Percentiles rank a stretch among this genome's conserved stretches.
phyloP scores from a whole-genome alignment of 2,797 vertebrate genomes.

The Brotogeris chrysoptera region DNA sequence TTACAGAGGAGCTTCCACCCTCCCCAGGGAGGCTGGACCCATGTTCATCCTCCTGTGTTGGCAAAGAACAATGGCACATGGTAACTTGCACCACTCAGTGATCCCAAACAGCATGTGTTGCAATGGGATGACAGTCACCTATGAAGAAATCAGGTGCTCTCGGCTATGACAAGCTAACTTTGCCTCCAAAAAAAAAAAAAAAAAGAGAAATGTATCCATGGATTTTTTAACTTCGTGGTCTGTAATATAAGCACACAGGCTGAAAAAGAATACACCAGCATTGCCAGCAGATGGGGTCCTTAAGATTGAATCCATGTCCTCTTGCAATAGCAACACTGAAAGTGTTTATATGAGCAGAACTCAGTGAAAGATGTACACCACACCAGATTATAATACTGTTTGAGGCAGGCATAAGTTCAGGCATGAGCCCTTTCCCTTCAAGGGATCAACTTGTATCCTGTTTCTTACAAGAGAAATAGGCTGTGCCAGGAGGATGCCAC shows the following conservation, averaged over 20 bases:
- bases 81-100: fast-evolving
- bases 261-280: neutral
- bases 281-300: conserved; percentile 26
- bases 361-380: fast-evolving
- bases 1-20: neutral
- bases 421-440: neutral
- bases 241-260: neutral
- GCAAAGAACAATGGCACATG: neutral
- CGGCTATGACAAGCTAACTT: neutral
- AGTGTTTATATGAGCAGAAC: fast-evolving
- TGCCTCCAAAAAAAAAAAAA: neutral
- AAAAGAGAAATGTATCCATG: neutral
- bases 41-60: neutral
- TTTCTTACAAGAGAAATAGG: neutral
- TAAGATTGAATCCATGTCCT: fast-evolving
- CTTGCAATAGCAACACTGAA: fast-evolving
- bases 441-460: fast-evolving
- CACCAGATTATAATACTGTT: neutral
- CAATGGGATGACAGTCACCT: neutral
- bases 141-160: neutral
- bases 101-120: fast-evolving
- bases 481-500: neutral
- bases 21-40: neutral
- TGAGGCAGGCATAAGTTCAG: neutral
- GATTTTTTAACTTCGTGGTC: neutral